phyloP scores from a whole-genome alignment of 2,888 invertebrate genomes.

The Trissoscelio sp. region DNA sequence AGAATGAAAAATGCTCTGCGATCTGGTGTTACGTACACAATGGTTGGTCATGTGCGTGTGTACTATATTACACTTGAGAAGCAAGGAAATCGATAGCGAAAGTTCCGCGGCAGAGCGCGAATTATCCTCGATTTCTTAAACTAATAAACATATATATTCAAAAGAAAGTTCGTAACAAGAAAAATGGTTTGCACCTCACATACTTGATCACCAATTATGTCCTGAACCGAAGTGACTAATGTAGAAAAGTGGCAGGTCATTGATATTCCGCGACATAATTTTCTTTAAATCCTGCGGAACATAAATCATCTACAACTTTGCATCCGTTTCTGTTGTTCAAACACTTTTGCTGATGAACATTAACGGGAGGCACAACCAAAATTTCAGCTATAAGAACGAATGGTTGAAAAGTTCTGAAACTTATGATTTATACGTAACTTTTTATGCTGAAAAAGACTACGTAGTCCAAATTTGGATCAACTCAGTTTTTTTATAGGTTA shows the following conservation, averaged over 20 bases:
- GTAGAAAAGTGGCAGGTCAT: too few relatives aligned
- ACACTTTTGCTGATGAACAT: too few relatives aligned
- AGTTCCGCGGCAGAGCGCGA: constrained; percentile 54
- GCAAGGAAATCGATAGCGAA: constrained; percentile 69
- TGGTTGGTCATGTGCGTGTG: constrained; percentile 29
- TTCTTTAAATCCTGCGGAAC: not conserved
- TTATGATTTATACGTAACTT: too few relatives aligned
- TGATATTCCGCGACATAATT: not conserved
- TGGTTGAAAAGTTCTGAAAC: too few relatives aligned
- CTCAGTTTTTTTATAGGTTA: too few relatives aligned
- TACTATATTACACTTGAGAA: constrained; percentile 28
- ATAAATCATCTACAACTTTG: not conserved
- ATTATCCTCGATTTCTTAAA: constrained; percentile 61
- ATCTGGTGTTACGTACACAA: constrained; percentile 26
- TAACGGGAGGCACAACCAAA: too few relatives aligned
- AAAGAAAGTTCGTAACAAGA: constrained; percentile 11
- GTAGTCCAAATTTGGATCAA: too few relatives aligned
- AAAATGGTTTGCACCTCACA: not conserved
- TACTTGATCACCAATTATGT: constrained; percentile 7
- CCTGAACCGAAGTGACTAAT: not conserved
- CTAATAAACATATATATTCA: constrained; percentile 19
- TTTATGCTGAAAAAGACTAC: too few relatives aligned
- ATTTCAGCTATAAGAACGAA: too few relatives aligned
- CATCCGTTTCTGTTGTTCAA: too few relatives aligned
- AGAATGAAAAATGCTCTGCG: constrained; percentile 23